Evolutionary conservation across 2,888 invertebrate genomes (phyloP).

Genomic region (Iselma pallidipennis): DNA sequence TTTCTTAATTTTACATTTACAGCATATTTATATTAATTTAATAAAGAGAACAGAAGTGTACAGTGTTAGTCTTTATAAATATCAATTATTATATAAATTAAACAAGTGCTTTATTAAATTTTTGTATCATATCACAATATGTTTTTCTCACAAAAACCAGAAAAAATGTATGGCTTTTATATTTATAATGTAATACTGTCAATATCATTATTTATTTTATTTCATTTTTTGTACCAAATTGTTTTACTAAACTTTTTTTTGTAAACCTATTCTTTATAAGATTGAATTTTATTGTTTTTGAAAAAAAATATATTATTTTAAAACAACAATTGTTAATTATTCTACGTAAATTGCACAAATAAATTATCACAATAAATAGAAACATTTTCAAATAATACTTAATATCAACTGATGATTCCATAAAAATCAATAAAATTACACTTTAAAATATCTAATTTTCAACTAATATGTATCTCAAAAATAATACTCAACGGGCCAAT

Average conservation of each 20-base stretch:
- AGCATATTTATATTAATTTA: too few species aligned
- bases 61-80: too few species aligned
- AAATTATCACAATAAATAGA: neutral
- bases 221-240: neutral
- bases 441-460: too few species aligned
- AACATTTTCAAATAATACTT: neutral
- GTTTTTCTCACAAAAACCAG: too few species aligned
- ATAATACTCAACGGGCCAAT: too few species aligned
- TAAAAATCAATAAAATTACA: too few species aligned
- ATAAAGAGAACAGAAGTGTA: too few species aligned
- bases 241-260: neutral
- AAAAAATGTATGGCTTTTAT: too few species aligned
- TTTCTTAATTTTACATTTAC: too few species aligned
- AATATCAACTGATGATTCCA: too few species aligned
- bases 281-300: neutral
- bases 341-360: neutral
- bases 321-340: neutral
- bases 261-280: neutral
- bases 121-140: conserved; percentile 1
- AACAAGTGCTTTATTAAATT: neutral
- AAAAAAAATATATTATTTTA: neutral
- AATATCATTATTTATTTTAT: neutral
- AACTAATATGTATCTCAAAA: too few species aligned
- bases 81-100: neutral
- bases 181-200: neutral